Conservation (phyloP, 2,113 vertebrate genomes). For the Choloepus hoffmanni region DNA sequence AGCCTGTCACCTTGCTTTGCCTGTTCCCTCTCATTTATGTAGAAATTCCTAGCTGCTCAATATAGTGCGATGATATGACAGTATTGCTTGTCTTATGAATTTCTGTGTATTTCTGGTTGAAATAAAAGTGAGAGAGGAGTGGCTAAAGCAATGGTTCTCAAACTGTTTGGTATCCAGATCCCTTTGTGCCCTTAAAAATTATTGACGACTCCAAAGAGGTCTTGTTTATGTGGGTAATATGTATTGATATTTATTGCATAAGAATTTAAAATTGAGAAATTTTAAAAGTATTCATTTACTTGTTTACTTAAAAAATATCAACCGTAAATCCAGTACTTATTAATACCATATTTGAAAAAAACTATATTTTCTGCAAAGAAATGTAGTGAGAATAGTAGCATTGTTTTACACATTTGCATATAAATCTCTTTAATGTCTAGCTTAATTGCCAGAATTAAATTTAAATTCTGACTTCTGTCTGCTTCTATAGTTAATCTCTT, state of each 20-base stretch:
- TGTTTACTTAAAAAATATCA: background rate
- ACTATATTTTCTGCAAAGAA: conserved; percentile 37
- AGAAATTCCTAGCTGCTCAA: conserved; percentile 22
- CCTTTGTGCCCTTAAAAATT: background rate
- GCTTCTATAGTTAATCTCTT: background rate
- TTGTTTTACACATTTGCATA: conserved; percentile 37
- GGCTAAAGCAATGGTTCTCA: background rate
- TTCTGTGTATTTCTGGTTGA: background rate
- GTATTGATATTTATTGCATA: background rate
- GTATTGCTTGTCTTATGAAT: conserved; percentile 1
- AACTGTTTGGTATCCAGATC: background rate
- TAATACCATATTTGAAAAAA: conserved; percentile 18
- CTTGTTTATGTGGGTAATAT: background rate
- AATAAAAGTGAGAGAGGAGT: conserved; percentile 2
- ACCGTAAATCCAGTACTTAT: background rate
- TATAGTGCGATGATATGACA: background rate
- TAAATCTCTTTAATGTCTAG: conserved; percentile 46
- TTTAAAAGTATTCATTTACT: background rate
- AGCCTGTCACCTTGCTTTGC: conserved; percentile 22
- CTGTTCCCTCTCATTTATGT: background rate
- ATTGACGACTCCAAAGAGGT: background rate
- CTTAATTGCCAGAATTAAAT: conserved; percentile 22
- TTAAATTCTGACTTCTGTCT: conserved; percentile 8
- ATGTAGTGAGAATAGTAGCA: background rate
- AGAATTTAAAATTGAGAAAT: background rate